Base-by-base conservation (phyloP, 2,113 vertebrate genomes). In the Syngnathus scovelli region DNA sequence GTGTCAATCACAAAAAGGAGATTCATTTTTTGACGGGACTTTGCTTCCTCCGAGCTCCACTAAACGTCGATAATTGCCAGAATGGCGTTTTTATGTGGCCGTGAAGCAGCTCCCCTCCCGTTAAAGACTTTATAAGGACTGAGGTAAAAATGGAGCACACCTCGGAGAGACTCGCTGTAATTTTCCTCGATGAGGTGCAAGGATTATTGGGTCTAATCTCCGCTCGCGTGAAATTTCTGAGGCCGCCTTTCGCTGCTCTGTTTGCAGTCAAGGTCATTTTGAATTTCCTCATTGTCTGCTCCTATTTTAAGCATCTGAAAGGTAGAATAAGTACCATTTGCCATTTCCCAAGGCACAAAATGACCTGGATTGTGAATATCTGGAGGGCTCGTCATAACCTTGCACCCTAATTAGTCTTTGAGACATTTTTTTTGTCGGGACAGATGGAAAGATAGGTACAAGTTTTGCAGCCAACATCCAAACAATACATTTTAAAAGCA, bases 151-250 rank as follows among this genome's bases (percentile, higher is more conserved):
- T 61, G 39, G 36, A 72, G 58, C 41, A 60, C 49, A 82, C 72
- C 72, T 78, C 64, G 5, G 33, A 63, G 54, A 68, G 69, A 62
- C 6, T 39, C 15, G 13, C 49, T 13, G 1, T 59, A 58, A 74
- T 72, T 72, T 69, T 68, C 63, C 19, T 51, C 74, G 77, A 82
- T 79, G 77, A 84, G 71, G 71, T 61, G 27, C 12, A 51, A 78
- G 75, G 80, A 81, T 84, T 72, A 70, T 52, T 52, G 49, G 46
- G 36, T 4, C 58, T 19, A 38, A 60, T 38, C 36, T 60, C 8
- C 15, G 48, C 64, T 23, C 27, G 18, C 43, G 23, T 48, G 46
- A 38, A 13, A 52, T 61, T 60, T 71, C 27, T 64, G 46, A 48
- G n/a, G 19, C 9, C 49, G n/a, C 19, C 16, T 60, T 60, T 60